These are phyloP conservation scores for Pogonocichla stellata DNA, from an alignment of 2,113 vertebrate species.

Conservation along the genomic window DNA sequence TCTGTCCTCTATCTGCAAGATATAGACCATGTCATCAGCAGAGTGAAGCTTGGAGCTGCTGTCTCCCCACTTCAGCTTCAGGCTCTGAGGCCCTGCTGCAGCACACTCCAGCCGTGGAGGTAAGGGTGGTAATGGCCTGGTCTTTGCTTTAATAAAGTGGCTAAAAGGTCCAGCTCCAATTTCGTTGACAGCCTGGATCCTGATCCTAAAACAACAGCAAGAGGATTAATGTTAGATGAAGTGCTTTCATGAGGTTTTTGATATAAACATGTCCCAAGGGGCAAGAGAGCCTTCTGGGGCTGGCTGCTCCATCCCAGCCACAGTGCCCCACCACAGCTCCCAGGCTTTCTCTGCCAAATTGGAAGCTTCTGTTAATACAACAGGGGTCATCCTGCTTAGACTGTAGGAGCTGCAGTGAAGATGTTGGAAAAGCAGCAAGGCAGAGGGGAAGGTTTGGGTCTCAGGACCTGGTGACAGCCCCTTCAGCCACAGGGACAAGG, in stretches of 20 bases:
- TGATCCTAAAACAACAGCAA: conserved; percentile 74
- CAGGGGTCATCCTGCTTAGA: not conserved
- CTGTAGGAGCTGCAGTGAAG: not conserved
- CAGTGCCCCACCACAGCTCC: not conserved
- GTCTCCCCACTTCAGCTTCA: conserved; percentile 97
- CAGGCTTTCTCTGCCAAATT: not conserved
- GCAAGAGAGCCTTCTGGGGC: not conserved
- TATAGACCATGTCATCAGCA: conserved; percentile 84
- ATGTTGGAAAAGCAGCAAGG: not conserved
- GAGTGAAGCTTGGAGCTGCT: conserved; percentile 79
- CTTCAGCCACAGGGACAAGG: not conserved
- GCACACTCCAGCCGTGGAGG: conserved; percentile 93
- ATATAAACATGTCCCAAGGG: not conserved
- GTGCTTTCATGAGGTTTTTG: not conserved
- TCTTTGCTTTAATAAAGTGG: conserved; percentile 84
- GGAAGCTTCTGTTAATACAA: not conserved
- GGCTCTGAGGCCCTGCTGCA: conserved; percentile 93
- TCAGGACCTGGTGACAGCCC: not conserved
- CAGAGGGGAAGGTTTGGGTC: not conserved
- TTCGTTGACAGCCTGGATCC: conserved; percentile 91
- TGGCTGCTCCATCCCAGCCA: not conserved
- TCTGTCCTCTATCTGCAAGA: conserved; percentile 92
- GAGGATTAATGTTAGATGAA: not conserved
- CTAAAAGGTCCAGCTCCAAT: conserved; percentile 90
- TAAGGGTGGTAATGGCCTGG: conserved; percentile 88